phyloP scores from a whole-genome alignment of 53 echinoderm and acorn worm genomes.

The Holothuria leucospilota region DNA sequence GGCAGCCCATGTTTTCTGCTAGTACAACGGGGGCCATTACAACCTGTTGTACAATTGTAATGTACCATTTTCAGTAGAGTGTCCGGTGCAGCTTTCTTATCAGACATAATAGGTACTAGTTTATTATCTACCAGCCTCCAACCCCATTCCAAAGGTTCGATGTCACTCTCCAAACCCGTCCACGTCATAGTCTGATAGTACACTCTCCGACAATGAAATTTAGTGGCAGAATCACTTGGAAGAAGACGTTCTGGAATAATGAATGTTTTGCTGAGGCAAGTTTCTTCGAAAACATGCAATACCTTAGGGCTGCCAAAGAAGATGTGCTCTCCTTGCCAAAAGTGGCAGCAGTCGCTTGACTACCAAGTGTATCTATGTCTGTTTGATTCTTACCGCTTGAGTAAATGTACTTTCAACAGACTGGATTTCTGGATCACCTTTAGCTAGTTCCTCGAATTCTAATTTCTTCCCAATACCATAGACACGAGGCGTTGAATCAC shows the following conservation, averaged over 20 bases:
- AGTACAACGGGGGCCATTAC: too few relatives aligned
- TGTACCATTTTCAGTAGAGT: too few relatives aligned
- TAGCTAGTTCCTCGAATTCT: neutral
- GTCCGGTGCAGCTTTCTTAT: slow-evolving; percentile 2
- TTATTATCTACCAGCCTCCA: neutral
- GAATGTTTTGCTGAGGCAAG: neutral
- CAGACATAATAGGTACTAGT: neutral
- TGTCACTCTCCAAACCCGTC: too few relatives aligned
- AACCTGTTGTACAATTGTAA: too few relatives aligned
- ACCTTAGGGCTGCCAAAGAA: neutral
- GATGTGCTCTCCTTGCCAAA: too few relatives aligned
- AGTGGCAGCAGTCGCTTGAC: too few relatives aligned
- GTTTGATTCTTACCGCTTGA: neutral
- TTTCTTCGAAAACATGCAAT: too few relatives aligned
- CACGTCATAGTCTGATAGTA: neutral
- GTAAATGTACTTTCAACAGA: neutral
- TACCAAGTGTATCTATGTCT: neutral
- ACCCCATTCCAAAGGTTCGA: neutral
- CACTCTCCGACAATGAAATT: neutral
- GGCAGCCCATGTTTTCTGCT: too few relatives aligned
- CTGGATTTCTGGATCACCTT: neutral
- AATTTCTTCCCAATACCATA: slow-evolving; percentile 5
- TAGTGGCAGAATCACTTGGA: slow-evolving; percentile 4
- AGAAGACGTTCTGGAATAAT: neutral
- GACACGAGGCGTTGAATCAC: neutral